Evolutionary conservation across 2,797 vertebrate species (phyloP), one percentile per base, ranked within the genome.

Genomic region (Lithobates pipiens): DNA sequence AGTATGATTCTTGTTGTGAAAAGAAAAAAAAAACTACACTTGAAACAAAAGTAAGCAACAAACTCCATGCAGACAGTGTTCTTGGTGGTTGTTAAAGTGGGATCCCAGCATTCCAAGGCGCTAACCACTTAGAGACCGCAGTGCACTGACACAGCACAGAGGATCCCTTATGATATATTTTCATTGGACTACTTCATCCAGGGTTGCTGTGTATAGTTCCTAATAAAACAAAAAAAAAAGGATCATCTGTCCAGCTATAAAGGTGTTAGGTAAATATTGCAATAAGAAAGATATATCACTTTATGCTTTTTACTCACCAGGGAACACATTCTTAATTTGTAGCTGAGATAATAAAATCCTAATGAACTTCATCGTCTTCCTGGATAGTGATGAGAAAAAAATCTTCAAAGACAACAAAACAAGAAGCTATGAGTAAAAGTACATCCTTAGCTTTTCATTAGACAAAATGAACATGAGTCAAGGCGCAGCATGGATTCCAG

Each of bases 381-480:
- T 92, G 92, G 93, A 96, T 95, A 94, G 93, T 94, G 93, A 76
- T 70, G 16, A 74, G 32, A 76, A 72, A 78, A 72, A 79, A 91
- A 93, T 95, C 97, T 98, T 98, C 96, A 98, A 98, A 99, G 96
- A 95, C 95, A 95, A 94, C 89, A 93, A 95, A 95, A 94, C 96
- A 96, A 96, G 95, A 91, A 95, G 95, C 94, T 96, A 94, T 95
- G 94, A 92, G 94, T 95, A 96, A 94, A 96, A 95, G 93, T 96
- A 95, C 95, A 96, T 95, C 93, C 92, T 94, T 93, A 93, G 91
- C 89, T 95, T 95, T 94, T 94, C 95, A 94, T 96, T 96, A 96
- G 94, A 95, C 90, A 94, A 95, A 95, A 92, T 94, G 94, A 95
- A 95, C 95, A 94, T 93, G 95, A 95, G 95, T 95, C 90, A 84